A percentile compares a stretch with the other conserved stretches of the same genome.
phyloP scores from a whole-genome alignment of 2,888 invertebrate species.

The Thera obeliscata region DNA sequence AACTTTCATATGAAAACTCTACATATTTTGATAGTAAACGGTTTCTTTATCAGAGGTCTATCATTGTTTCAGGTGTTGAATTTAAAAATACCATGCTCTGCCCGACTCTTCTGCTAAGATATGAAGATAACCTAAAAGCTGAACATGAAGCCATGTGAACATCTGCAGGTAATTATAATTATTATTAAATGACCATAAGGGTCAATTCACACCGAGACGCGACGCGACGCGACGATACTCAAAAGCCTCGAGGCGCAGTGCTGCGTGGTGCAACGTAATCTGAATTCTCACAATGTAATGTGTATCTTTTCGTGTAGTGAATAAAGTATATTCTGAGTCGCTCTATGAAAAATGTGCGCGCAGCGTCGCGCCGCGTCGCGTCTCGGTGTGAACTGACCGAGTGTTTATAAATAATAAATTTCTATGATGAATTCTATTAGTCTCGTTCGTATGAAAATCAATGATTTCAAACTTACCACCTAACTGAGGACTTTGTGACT shows the following conservation, averaged over 20 bases:
- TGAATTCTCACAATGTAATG: too few relatives aligned
- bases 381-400: too few relatives aligned
- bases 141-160: background rate
- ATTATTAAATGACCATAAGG: too few relatives aligned
- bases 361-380: too few relatives aligned
- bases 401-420: background rate
- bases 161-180: background rate
- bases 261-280: too few relatives aligned
- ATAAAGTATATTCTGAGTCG: too few relatives aligned
- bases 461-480: slow-evolving; percentile 60
- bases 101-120: background rate
- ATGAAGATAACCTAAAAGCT: background rate
- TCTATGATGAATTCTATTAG: slow-evolving; percentile 66
- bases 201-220: too few relatives aligned
- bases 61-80: slow-evolving; percentile 8
- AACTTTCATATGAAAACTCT: background rate
- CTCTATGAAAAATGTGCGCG: too few relatives aligned
- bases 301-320: too few relatives aligned
- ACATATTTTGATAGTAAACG: background rate
- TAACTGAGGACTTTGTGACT: slow-evolving; percentile 26
- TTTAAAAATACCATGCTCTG: background rate
- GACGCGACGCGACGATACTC: too few relatives aligned
- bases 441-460: slow-evolving; percentile 75
- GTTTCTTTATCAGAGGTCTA: background rate
- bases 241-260: too few relatives aligned